phyloP scores from a whole-genome alignment of 2,888 invertebrate genomes.

The Drosophila trichaetosa region DNA sequence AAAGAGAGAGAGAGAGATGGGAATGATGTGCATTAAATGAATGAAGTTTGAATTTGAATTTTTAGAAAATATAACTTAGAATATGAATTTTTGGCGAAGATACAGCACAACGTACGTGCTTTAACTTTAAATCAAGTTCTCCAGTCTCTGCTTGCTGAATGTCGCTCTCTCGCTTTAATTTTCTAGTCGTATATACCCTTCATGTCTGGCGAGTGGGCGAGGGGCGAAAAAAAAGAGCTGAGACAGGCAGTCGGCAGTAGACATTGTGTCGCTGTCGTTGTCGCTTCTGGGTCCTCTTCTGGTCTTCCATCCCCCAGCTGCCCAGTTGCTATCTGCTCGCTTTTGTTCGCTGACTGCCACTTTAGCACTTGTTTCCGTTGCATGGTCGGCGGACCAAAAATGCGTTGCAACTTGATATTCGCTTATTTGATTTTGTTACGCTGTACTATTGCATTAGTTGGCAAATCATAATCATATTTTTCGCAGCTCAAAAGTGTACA shows the following conservation, averaged over 20 bases:
- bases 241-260: constrained; percentile 41
- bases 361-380: constrained; percentile 40
- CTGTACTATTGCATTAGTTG: constrained; percentile 43
- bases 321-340: constrained; percentile 24
- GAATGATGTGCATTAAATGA: neutral
- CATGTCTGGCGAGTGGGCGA: neutral
- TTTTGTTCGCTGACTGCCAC: constrained; percentile 22
- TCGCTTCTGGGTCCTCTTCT: constrained; percentile 9
- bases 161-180: neutral
- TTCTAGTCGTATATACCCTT: constrained; percentile 19
- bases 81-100: neutral
- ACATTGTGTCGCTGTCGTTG: constrained; percentile 59
- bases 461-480: constrained; percentile 26
- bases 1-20: neutral
- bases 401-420: constrained; percentile 34
- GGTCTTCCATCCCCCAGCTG: constrained; percentile 5
- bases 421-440: constrained; percentile 17
- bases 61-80: neutral
- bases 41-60: neutral
- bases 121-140: neutral
- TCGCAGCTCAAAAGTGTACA: constrained; percentile 39
- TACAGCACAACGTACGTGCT: neutral
- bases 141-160: neutral
- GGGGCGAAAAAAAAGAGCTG: constrained; percentile 22
- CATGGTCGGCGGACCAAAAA: constrained; percentile 34